These are phyloP conservation scores for Chroicocephalus ridibundus DNA, from an alignment of 2,113 vertebrate species.

Conservation along the genomic window DNA sequence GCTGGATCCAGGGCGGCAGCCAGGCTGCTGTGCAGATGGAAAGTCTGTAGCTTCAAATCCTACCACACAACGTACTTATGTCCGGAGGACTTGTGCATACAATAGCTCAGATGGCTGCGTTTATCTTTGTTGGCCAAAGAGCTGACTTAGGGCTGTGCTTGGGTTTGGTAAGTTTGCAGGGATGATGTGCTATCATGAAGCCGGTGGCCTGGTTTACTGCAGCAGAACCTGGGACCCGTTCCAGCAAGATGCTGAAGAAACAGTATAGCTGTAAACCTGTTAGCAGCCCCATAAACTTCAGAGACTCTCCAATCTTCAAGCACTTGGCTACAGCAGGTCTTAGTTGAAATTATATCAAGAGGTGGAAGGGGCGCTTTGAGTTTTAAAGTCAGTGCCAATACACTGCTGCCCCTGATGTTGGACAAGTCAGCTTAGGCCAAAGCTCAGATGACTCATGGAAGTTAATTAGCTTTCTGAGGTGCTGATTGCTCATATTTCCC, in stretches of 20 bases:
- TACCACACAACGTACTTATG: fast-evolving
- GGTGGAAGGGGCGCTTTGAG: not conserved
- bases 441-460: constrained; percentile 10
- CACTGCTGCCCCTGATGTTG: not conserved
- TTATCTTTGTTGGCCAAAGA: not conserved
- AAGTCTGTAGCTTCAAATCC: not conserved
- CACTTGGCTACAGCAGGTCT: not conserved
- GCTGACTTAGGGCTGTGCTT: not conserved
- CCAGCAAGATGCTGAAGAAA: not conserved
- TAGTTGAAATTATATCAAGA: not conserved
- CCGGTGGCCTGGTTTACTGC: not conserved
- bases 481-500: constrained; percentile 13
- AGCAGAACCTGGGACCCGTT: not conserved
- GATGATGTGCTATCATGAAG: not conserved
- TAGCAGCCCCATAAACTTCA: not conserved
- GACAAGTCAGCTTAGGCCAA: not conserved
- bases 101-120: not conserved
- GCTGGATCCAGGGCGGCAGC: not conserved
- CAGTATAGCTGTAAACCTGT: not conserved
- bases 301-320: not conserved
- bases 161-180: not conserved
- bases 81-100: fast-evolving
- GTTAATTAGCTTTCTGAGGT: constrained; percentile 52
- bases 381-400: not conserved
- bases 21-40: fast-evolving